phyloP scores from a whole-genome alignment of 2,888 invertebrate species.

The Drosophila meridiana region DNA sequence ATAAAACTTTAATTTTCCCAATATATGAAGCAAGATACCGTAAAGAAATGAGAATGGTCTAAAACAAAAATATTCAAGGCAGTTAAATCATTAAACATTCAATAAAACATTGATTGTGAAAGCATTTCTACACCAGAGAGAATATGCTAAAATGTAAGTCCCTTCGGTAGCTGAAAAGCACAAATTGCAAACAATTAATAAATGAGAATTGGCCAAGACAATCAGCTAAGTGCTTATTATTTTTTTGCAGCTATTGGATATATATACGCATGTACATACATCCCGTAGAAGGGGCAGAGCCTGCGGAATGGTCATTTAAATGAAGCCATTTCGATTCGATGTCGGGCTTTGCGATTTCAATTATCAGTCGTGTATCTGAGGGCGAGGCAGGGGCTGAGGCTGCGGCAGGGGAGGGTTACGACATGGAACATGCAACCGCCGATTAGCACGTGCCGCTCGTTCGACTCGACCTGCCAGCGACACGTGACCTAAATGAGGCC shows the following conservation, averaged over 20 bases:
- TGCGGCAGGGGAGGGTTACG: slow-evolving; percentile 12
- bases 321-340: slow-evolving; percentile 70
- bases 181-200: slow-evolving; percentile 20
- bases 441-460: slow-evolving; percentile 79
- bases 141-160: neutral
- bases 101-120: too few species aligned
- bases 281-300: neutral
- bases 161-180: neutral
- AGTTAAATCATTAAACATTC: neutral
- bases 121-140: neutral
- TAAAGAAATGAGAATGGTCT: too few species aligned
- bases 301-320: slow-evolving; percentile 60
- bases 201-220: slow-evolving; percentile 45
- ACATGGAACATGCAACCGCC: slow-evolving; percentile 64
- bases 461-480: slow-evolving; percentile 20
- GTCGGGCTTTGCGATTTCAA: slow-evolving; percentile 72
- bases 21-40: too few species aligned
- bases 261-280: neutral
- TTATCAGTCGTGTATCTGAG: slow-evolving; percentile 60
- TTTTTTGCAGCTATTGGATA: neutral
- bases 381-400: neutral
- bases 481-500: slow-evolving; percentile 69
- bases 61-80: too few species aligned
- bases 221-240: slow-evolving; percentile 57
- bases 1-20: too few species aligned